A percentile compares a stretch with the other conserved stretches of the same genome.
These are phyloP conservation scores for Galeopsomyia nigrocyanea DNA, from an alignment of 2,888 invertebrate species.

Conservation along the genomic window DNA sequence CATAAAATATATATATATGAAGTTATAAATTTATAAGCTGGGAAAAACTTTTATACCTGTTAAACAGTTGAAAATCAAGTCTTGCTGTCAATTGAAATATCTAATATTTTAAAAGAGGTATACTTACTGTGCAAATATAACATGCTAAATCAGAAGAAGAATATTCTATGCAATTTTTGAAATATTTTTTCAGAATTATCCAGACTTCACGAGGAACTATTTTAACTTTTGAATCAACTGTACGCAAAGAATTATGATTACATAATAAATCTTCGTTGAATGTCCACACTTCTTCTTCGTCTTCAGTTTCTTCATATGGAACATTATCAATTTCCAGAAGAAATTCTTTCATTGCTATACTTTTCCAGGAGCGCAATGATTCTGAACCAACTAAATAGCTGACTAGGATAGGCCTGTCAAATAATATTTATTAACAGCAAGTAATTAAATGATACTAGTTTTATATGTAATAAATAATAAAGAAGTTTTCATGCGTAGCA, in stretches of 20 bases:
- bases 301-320: conserved; percentile 48
- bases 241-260: conserved; percentile 69
- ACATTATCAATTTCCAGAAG: conserved; percentile 51
- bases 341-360: conserved; percentile 66
- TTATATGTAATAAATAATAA: too few species aligned
- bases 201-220: conserved; percentile 71
- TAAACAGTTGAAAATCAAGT: too few species aligned
- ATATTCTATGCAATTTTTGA: conserved; percentile 67
- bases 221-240: conserved; percentile 65
- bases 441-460: too few species aligned
- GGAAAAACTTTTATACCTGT: too few species aligned
- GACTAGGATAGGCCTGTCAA: conserved; percentile 51
- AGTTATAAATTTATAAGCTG: too few species aligned
- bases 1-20: too few species aligned
- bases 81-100: background rate
- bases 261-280: conserved; percentile 74
- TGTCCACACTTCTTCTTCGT: conserved; percentile 62
- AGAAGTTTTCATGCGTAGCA: too few species aligned
- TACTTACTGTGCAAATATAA: conserved; percentile 59
- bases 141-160: conserved; percentile 61
- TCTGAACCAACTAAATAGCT: conserved; percentile 72
- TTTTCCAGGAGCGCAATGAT: conserved; percentile 72
- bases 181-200: conserved; percentile 70
- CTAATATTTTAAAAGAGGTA: conserved; percentile 11
- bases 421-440: conserved; percentile 44